Percentiles rank a stretch among this genome's conserved stretches.
phyloP scores from a whole-genome alignment of 2,888 invertebrate species.

The Drosophila formosana region DNA sequence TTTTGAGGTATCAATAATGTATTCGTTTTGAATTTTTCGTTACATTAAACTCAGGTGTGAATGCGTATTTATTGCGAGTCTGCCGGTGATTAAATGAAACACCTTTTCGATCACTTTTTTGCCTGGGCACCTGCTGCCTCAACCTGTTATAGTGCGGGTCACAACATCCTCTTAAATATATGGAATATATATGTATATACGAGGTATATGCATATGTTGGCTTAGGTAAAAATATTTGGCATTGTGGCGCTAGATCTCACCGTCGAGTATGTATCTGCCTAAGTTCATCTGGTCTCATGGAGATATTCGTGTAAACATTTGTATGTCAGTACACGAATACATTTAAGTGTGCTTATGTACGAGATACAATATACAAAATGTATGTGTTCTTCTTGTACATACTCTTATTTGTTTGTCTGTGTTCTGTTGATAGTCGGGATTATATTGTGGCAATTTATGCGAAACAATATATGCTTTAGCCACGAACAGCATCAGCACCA shows the following conservation, averaged over 20 bases:
- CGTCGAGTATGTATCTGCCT: background rate
- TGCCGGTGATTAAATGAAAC: background rate
- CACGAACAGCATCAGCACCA: background rate
- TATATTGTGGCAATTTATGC: slow-evolving; percentile 79
- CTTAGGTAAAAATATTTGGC: background rate
- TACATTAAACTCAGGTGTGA: background rate
- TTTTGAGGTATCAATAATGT: no score
- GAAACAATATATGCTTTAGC: slow-evolving; percentile 58
- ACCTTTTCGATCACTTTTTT: background rate
- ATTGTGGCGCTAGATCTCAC: slow-evolving; percentile 6
- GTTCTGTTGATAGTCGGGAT: slow-evolving; percentile 80
- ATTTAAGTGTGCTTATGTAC: background rate
- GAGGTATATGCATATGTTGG: no score
- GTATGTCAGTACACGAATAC: background rate
- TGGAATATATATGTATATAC: background rate
- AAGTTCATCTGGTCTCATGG: background rate
- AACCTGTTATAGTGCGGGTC: background rate
- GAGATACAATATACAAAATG: background rate
- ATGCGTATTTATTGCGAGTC: background rate
- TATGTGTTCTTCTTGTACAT: slow-evolving; percentile 11
- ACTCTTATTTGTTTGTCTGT: slow-evolving; percentile 71
- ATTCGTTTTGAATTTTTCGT: no score
- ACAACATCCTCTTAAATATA: background rate
- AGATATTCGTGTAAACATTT: background rate
- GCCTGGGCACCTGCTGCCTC: background rate